Percentiles rank a stretch among this genome's conserved stretches.
Evolutionary conservation across 1,140 invertebrate species (phyloP).

Genomic region (Calliphora vicina): DNA sequence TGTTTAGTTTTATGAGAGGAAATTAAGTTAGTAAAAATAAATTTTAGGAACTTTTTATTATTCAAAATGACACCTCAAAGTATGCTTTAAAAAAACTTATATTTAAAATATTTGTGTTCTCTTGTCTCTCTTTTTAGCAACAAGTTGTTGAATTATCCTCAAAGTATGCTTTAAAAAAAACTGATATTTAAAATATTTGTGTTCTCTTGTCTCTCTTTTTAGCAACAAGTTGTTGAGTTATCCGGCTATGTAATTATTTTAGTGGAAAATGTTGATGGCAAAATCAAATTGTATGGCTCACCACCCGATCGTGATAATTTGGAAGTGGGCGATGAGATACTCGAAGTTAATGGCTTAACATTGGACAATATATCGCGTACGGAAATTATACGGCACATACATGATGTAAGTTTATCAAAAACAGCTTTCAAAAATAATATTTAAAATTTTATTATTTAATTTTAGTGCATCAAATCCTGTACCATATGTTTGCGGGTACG

Average conservation of each 20-base stretch:
- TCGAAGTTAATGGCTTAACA: slow-evolving; percentile 92
- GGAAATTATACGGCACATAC: slow-evolving; percentile 92
- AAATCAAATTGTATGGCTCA: slow-evolving; percentile 95
- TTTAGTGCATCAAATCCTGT: slow-evolving; percentile 91
- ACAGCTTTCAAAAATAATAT: slow-evolving; percentile 11
- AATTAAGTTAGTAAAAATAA: too few species aligned
- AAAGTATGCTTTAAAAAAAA: too few species aligned
- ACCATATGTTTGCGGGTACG: slow-evolving; percentile 93
- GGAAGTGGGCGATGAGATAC: slow-evolving; percentile 94
- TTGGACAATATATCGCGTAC: slow-evolving; percentile 87
- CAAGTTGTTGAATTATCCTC: slow-evolving; percentile 81
- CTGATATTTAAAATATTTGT: not conserved
- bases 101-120: not conserved
- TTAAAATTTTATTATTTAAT: slow-evolving; percentile 60
- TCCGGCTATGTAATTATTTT: slow-evolving; percentile 96
- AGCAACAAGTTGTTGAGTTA: slow-evolving; percentile 81
- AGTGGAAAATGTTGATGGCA: slow-evolving; percentile 91
- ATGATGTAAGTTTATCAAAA: slow-evolving; percentile 74
- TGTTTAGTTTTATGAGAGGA: too few species aligned
- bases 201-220: slow-evolving; percentile 28
- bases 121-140: not conserved
- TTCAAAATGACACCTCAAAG: too few species aligned
- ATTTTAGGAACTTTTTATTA: too few species aligned
- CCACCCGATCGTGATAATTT: slow-evolving; percentile 92
- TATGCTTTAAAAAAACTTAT: too few species aligned